Evolutionary conservation across 2,113 vertebrate species (phyloP).

Genomic region (Bubo scandiacus): DNA sequence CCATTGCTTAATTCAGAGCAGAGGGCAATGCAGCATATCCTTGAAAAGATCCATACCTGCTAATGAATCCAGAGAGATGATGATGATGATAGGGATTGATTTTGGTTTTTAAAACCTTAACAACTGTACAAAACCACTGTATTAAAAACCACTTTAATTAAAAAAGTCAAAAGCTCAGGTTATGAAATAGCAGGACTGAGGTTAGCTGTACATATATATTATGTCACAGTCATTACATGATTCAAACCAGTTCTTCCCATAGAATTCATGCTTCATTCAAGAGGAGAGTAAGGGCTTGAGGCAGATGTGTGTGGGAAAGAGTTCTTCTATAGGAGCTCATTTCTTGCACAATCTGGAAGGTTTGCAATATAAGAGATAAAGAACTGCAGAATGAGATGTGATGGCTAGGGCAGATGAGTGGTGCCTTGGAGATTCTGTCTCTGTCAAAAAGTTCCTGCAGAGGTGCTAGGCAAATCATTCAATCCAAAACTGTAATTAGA

Average conservation of each 20-base stretch:
- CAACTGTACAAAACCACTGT: background rate
- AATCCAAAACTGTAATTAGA: background rate
- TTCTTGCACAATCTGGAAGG: background rate
- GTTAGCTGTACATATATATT: background rate
- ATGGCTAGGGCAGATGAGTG: background rate
- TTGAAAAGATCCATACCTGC: background rate
- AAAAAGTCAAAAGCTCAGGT: background rate
- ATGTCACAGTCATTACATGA: background rate
- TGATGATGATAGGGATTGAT: background rate
- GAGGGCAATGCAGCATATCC: background rate
- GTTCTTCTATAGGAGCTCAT: background rate
- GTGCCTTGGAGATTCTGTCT: background rate
- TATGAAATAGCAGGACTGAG: background rate
- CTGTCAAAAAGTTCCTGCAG: background rate
- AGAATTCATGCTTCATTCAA: background rate
- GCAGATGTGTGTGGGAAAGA: background rate
- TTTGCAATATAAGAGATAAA: background rate
- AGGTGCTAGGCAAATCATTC: background rate
- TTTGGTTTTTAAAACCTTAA: background rate
- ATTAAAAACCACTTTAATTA: background rate
- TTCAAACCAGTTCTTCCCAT: background rate
- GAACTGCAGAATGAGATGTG: background rate
- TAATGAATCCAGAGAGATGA: background rate
- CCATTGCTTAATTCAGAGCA: background rate
- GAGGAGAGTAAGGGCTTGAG: background rate